phyloP scores from a whole-genome alignment of 2,797 vertebrate genomes.

The Ciconia nigra region DNA sequence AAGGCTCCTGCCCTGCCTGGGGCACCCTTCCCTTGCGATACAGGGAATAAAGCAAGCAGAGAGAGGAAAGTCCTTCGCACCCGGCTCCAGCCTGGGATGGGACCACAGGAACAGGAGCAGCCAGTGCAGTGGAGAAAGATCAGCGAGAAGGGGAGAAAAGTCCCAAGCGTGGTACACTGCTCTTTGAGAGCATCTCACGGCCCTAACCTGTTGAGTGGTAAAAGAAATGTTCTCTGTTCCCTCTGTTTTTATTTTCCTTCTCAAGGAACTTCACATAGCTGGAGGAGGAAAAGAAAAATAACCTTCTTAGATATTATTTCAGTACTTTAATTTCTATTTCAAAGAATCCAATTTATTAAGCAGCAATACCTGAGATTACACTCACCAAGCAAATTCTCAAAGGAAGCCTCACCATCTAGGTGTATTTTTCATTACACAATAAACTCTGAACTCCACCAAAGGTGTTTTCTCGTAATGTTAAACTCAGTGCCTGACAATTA shows the following conservation, averaged over 20 bases:
- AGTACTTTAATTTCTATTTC: slow-evolving; percentile 30
- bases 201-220: not conserved
- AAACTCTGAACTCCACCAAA: slow-evolving; percentile 54
- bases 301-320: not conserved
- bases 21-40: not conserved
- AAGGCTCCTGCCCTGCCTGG: not conserved
- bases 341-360: slow-evolving; percentile 62
- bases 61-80: not conserved
- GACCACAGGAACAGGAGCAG: not conserved
- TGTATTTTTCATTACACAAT: slow-evolving; percentile 53
- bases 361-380: slow-evolving; percentile 40
- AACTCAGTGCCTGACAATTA: slow-evolving; percentile 8
- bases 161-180: not conserved
- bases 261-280: not conserved
- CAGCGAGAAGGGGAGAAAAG: not conserved
- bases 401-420: slow-evolving; percentile 49
- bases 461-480: slow-evolving; percentile 38
- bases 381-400: slow-evolving; percentile 46
- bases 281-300: slow-evolving; percentile 1
- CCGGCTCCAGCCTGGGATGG: not conserved
- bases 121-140: not conserved
- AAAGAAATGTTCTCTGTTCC: not conserved
- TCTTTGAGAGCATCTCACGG: not conserved
- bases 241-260: slow-evolving; percentile 4
- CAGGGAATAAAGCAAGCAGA: not conserved